These are phyloP conservation scores for Heliocidaris erythrogramma DNA, from an alignment of 35 echinoderm and acorn worm genomes.

Conservation along the genomic window DNA sequence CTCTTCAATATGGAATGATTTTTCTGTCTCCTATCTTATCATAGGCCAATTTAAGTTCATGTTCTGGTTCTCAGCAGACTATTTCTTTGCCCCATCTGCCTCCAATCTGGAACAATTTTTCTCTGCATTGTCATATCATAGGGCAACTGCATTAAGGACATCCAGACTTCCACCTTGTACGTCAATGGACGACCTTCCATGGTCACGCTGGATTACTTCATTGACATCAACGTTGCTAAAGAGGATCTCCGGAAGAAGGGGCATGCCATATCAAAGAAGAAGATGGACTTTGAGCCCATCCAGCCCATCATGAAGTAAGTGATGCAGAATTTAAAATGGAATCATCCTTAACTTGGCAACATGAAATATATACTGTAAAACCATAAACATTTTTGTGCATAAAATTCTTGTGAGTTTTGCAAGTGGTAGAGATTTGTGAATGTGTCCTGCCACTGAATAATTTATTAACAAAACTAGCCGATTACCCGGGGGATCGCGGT, in stretches of 20 bases:
- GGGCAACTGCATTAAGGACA: conserved; percentile 96
- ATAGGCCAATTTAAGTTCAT: conserved; percentile 64
- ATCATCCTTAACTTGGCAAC: too few relatives aligned
- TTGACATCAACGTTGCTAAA: conserved; percentile 65
- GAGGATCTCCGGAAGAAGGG: conserved; percentile 59
- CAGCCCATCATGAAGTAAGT: conserved; percentile 74
- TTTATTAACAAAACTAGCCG: too few relatives aligned
- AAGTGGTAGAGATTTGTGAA: too few relatives aligned
- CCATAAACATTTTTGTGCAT: too few relatives aligned
- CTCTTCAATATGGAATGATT: too few relatives aligned
- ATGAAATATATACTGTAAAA: too few relatives aligned
- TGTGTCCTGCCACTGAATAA: too few relatives aligned
- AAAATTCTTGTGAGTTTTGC: too few relatives aligned
- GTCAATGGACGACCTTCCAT: conserved; percentile 92
- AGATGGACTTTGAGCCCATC: conserved; percentile 29
- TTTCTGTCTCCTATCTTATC: not conserved
- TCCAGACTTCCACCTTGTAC: conserved; percentile 89
- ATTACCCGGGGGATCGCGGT: too few relatives aligned
- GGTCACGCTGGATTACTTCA: conserved; percentile 96
- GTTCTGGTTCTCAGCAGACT: too few relatives aligned
- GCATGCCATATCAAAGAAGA: conserved; percentile 22
- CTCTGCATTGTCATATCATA: not conserved
- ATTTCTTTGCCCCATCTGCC: too few relatives aligned
- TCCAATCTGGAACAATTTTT: too few relatives aligned
- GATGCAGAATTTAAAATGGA: not conserved